Percentiles rank a stretch among this genome's conserved stretches.
Conservation (phyloP, 2,797 vertebrate genomes). For the Peromyscus eremicus region DNA sequence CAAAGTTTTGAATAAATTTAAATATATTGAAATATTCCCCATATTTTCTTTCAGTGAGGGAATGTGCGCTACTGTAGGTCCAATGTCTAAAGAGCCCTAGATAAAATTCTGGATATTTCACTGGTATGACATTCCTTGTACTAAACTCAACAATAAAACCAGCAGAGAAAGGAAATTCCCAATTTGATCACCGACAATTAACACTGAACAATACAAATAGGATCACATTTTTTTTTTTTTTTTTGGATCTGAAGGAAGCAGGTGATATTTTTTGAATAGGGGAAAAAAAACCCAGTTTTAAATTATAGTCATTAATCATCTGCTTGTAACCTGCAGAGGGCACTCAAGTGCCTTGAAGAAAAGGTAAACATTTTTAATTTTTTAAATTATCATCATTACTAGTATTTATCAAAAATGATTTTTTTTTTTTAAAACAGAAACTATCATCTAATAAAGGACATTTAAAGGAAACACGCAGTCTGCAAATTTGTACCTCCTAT, state of each 20-base stretch:
- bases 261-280: slow-evolving; percentile 36
- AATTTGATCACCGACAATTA: slow-evolving; percentile 22
- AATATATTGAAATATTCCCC: slow-evolving; percentile 45
- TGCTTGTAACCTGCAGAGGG: slow-evolving; percentile 86
- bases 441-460: slow-evolving; percentile 42
- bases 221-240: not conserved
- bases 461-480: slow-evolving; percentile 30
- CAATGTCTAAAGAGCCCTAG: slow-evolving; percentile 26
- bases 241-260: not conserved
- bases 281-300: slow-evolving; percentile 31
- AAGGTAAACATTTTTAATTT: slow-evolving; percentile 66
- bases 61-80: not conserved
- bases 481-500: slow-evolving; percentile 8
- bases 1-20: slow-evolving; percentile 24
- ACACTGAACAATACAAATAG: slow-evolving; percentile 51
- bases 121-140: slow-evolving; percentile 18
- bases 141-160: slow-evolving; percentile 49
- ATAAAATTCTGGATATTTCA: slow-evolving; percentile 49
- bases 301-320: slow-evolving; percentile 47
- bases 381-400: slow-evolving; percentile 51
- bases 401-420: not conserved
- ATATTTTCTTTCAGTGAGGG: slow-evolving; percentile 40
- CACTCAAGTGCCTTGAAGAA: slow-evolving; percentile 85
- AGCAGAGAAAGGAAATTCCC: slow-evolving; percentile 21
- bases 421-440: not conserved